Evolutionary conservation across 2,797 vertebrate genomes (phyloP), one percentile per base, ranked within the genome.

Genomic region (Sebastes trivittatus): DNA sequence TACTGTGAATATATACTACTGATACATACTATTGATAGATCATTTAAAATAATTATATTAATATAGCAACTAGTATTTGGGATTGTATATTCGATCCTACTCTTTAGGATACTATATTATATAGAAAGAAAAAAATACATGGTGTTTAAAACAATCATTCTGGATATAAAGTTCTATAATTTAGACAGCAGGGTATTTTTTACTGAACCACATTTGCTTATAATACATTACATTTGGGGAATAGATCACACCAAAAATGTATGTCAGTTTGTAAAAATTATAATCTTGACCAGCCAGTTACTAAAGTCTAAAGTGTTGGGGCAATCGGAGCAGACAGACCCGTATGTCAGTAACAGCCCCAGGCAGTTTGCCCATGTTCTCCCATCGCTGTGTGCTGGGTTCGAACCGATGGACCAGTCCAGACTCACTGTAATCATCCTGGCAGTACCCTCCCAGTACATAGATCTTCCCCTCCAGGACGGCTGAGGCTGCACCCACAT

Each of bases 381-480:
- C 89, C 96, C 96, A 96, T 22, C 88, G 80, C 55, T 89, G 86
- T 27, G 72, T 89, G 64, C 78, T 75, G 22, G 89, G 82, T 62
- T 96, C 85, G 38, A 94, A 96, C 14, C 96, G 92, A 69, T 96
- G 95, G 22, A 95, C 91, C 46, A 95, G 80, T 22, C 90, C 88
- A 11, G 93, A 86, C 82, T 96, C 96, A 1, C 91, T 94, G 75
- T 94, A 94, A 66, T 96, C 94, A 0, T 96, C 95, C 77, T 95
- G 95, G 76, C 91, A 92, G 80, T 96, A 96, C 25, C 96, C 96
- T 11, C 96, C 96, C 65, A 96, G 74, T 1, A 96, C 11, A 34
- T 95, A 96, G 29, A 96, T 54, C 88, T 92, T 95, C 18, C 79
- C 94, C 86, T 96, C 96, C 71, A 96, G 87, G 30, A 95, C 78